phyloP scores from a whole-genome alignment of 1,140 invertebrate genomes.

The Goniozus legneri region DNA sequence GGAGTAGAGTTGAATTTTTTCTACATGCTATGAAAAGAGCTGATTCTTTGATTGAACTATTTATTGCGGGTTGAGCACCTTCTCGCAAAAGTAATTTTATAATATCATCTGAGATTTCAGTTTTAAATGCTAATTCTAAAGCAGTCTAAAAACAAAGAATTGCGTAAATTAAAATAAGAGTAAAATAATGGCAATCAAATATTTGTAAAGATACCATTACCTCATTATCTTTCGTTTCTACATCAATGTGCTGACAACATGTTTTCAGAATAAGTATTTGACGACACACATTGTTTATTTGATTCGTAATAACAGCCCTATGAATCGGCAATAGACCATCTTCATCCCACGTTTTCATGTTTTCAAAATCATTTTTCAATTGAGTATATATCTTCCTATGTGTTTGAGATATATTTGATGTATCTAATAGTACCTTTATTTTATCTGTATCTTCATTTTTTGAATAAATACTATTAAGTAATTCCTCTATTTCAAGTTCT shows the following conservation, averaged over 20 bases:
- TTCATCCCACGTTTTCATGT: conserved; percentile 9
- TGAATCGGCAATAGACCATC: conserved; percentile 18
- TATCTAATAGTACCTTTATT: conserved; percentile 6
- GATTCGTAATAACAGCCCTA: conserved; percentile 11
- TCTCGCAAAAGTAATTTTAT: conserved; percentile 9
- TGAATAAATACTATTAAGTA: background rate
- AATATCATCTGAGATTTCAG: conserved; percentile 7
- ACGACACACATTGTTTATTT: background rate
- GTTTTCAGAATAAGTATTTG: conserved; percentile 8
- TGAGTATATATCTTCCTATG: conserved; percentile 3
- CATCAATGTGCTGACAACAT: conserved; percentile 10
- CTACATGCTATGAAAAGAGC: conserved; percentile 16
- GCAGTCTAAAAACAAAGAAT: conserved; percentile 17
- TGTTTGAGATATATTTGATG: conserved; percentile 3
- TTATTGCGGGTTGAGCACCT: conserved; percentile 13
- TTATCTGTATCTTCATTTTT: background rate
- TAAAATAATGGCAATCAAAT: background rate
- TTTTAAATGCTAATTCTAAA: conserved; percentile 16
- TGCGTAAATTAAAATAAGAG: conserved; percentile 5
- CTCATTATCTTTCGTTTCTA: conserved; percentile 8
- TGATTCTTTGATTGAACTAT: conserved; percentile 10
- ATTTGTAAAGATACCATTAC: conserved; percentile 1
- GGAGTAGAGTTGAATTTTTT: background rate
- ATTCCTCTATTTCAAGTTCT: background rate
- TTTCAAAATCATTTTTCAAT: conserved; percentile 13